Conservation (phyloP, 2,797 vertebrate genomes). For the Labroides dimidiatus region DNA sequence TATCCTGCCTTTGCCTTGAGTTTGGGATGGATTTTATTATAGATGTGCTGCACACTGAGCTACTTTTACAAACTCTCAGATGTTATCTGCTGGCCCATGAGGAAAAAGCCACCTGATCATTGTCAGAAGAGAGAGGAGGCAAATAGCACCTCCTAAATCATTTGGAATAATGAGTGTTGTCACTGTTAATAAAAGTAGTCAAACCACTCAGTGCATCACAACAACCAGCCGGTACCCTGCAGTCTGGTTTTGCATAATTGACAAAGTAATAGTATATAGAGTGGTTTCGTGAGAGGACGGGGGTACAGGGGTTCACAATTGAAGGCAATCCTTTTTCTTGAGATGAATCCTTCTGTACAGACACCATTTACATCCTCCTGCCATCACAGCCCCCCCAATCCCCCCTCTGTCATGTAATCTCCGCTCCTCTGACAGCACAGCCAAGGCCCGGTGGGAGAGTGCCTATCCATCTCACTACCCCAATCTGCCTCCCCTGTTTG, state of each 20-base stretch:
- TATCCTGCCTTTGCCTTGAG: neutral
- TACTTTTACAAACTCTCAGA: conserved; percentile 40
- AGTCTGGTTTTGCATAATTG: conserved; percentile 48
- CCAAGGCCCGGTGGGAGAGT: conserved; percentile 75
- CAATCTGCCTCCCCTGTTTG: conserved; percentile 78
- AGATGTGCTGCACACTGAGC: conserved; percentile 37
- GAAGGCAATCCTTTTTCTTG: conserved; percentile 52
- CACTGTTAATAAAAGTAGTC: conserved; percentile 70
- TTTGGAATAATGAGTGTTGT: conserved; percentile 76
- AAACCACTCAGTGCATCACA: conserved; percentile 53
- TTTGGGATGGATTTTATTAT: conserved; percentile 36
- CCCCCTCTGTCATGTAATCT: conserved; percentile 77
- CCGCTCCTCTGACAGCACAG: conserved; percentile 73
- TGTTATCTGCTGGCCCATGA: conserved; percentile 65
- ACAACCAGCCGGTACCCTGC: conserved; percentile 25
- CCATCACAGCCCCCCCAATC: conserved; percentile 29
- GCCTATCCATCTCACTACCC: conserved; percentile 79
- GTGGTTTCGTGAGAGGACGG: conserved; percentile 24
- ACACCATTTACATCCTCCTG: conserved; percentile 65
- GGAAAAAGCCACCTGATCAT: conserved; percentile 66
- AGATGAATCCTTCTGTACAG: conserved; percentile 60
- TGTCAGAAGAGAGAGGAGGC: conserved; percentile 63
- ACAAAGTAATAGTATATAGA: conserved; percentile 41
- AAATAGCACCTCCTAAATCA: conserved; percentile 68
- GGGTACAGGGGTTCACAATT: conserved; percentile 29